These are phyloP conservation scores for Thunnus albacares DNA, from an alignment of 2,797 vertebrate genomes.

Conservation along the genomic window DNA sequence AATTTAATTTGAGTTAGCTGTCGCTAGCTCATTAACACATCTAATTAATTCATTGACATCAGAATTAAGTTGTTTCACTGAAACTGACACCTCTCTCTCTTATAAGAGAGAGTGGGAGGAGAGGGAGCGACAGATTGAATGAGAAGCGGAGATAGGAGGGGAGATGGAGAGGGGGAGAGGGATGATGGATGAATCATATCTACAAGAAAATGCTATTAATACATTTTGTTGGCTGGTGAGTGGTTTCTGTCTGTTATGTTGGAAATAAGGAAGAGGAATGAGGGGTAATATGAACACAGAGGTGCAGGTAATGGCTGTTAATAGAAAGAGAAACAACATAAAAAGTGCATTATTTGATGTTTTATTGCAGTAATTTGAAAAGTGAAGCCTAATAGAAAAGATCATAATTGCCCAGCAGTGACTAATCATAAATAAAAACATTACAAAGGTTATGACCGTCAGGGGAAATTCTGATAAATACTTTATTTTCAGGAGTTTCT, in stretches of 20 bases:
- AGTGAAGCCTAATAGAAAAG: neutral
- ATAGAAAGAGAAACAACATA: constrained; percentile 18
- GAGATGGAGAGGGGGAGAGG: constrained; percentile 73
- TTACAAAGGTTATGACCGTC: neutral
- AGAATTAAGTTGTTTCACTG: constrained; percentile 99
- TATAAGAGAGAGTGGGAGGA: constrained; percentile 73
- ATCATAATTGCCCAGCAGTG: no score
- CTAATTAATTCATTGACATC: constrained; percentile 99
- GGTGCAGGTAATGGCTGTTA: constrained; percentile 12
- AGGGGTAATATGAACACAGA: constrained; percentile 12
- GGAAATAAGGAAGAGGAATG: constrained; percentile 58
- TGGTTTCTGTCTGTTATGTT: constrained; percentile 74
- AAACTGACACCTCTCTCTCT: constrained; percentile 95
- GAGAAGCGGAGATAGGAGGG: constrained; percentile 56
- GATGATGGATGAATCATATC: constrained; percentile 85
- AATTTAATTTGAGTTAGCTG: constrained; percentile 99
- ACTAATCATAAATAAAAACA: neutral
- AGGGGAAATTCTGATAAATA: no score
- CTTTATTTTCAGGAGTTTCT: neutral
- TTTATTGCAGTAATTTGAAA: constrained; percentile 2
- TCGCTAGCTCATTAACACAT: constrained; percentile 99
- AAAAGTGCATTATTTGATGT: neutral
- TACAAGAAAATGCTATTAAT: constrained; percentile 77
- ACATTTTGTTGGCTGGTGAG: constrained; percentile 72
- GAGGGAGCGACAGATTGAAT: constrained; percentile 74